A percentile compares a stretch with the other conserved stretches of the same genome.
These are phyloP conservation scores for Ruditapes philippinarum DNA, from an alignment of 1,140 invertebrate species.

Conservation along the genomic window DNA sequence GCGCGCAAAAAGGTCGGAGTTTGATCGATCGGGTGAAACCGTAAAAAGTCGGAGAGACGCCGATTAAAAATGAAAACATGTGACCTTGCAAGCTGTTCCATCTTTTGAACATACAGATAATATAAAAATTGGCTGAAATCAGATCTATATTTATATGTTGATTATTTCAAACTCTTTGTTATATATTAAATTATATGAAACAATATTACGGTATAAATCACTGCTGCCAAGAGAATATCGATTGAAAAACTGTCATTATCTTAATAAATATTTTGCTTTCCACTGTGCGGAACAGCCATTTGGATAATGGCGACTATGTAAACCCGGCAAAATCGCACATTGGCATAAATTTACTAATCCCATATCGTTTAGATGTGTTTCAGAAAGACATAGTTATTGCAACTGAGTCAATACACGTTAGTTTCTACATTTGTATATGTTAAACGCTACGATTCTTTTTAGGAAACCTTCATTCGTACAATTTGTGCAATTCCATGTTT, in stretches of 20 bases:
- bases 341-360: constrained; percentile 16
- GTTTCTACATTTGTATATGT: neutral
- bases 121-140: too few relatives aligned
- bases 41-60: constrained; percentile 16
- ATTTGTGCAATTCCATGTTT: neutral
- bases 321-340: constrained; percentile 54
- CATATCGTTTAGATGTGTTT: neutral
- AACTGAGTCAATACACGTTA: neutral
- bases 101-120: neutral
- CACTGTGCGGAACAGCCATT: constrained; percentile 7
- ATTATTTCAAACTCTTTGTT: too few relatives aligned
- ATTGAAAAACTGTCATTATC: too few relatives aligned
- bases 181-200: too few relatives aligned
- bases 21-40: neutral
- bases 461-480: too few relatives aligned
- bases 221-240: too few relatives aligned
- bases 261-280: neutral
- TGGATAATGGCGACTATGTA: constrained; percentile 48
- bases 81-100: constrained; percentile 31
- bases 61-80: constrained; percentile 54
- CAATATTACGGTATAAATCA: too few relatives aligned
- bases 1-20: too few relatives aligned
- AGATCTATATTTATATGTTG: too few relatives aligned
- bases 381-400: neutral
- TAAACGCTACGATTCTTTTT: too few relatives aligned